Evolutionary conservation across 2,113 vertebrate species (phyloP).

Genomic region (Progne subis): DNA sequence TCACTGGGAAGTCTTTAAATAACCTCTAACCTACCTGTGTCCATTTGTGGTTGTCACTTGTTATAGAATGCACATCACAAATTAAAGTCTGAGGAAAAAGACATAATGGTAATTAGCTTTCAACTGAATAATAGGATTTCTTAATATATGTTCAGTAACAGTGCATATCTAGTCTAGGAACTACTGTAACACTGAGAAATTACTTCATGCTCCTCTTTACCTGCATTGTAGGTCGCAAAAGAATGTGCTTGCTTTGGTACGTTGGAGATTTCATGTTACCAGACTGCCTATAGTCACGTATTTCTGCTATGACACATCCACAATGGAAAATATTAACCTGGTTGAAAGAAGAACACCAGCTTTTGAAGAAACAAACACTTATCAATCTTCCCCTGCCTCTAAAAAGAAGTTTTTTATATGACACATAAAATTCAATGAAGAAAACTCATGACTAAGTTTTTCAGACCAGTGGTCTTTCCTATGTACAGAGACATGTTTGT

Average conservation of each 20-base stretch:
- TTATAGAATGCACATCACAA: conserved; percentile 98
- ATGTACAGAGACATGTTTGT: not conserved
- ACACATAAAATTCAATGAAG: not conserved
- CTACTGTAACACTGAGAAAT: not conserved
- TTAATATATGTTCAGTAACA: not conserved
- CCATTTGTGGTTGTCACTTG: conserved; percentile 99
- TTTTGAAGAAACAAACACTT: not conserved
- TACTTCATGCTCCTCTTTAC: conserved; percentile 64
- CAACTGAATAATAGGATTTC: not conserved
- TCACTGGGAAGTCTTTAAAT: not conserved
- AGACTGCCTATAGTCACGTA: conserved; percentile 95
- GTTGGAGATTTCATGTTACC: conserved; percentile 91
- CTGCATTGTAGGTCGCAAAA: conserved; percentile 97
- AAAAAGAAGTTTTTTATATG: not conserved
- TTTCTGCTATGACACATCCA: conserved; percentile 96
- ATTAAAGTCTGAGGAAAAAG: conserved; percentile 86
- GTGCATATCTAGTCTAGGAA: not conserved
- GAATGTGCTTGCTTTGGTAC: conserved; percentile 92
- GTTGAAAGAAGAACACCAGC: conserved; percentile 1
- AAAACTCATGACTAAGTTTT: not conserved
- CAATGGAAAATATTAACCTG: conserved; percentile 99
- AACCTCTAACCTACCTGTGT: conserved; percentile 85
- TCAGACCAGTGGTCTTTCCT: not conserved
- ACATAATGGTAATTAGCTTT: not conserved
- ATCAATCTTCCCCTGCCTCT: not conserved